Percentiles rank a stretch among this genome's conserved stretches.
These are phyloP conservation scores for Disparrhopalites patrizii DNA, from an alignment of 2,888 invertebrate genomes.

Conservation along the genomic window DNA sequence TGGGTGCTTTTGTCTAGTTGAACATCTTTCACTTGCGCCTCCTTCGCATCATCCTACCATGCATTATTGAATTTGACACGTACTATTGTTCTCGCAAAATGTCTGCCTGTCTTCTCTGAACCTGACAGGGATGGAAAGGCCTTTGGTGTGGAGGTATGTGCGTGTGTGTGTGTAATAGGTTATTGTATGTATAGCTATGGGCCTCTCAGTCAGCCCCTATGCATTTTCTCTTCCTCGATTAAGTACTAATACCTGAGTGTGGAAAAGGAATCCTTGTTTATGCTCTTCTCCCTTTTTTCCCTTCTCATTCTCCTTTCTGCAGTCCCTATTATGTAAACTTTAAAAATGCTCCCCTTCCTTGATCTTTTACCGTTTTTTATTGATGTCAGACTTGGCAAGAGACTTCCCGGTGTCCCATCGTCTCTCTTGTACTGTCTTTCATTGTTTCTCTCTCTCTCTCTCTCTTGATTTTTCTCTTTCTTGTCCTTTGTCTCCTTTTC, in stretches of 20 bases:
- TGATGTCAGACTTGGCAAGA: background rate
- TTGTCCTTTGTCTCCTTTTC: background rate
- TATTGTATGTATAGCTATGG: too few species aligned
- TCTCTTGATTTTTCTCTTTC: too few species aligned
- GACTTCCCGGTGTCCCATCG: too few species aligned
- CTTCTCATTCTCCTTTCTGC: too few species aligned
- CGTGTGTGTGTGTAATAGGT: too few species aligned
- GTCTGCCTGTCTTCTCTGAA: slow-evolving; percentile 18
- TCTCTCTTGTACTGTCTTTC: too few species aligned
- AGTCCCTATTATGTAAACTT: too few species aligned
- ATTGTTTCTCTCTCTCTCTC: background rate
- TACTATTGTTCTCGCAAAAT: slow-evolving; percentile 32
- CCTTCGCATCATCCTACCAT: slow-evolving; percentile 20
- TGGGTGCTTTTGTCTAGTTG: slow-evolving; percentile 24
- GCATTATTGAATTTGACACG: slow-evolving; percentile 33
- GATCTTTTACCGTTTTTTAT: background rate
- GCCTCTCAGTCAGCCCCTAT: too few species aligned
- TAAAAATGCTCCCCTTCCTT: too few species aligned
- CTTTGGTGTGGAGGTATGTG: background rate
- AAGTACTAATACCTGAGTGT: slow-evolving; percentile 2
- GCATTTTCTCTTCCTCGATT: background rate
- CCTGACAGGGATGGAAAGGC: slow-evolving; percentile 17
- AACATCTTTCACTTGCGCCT: slow-evolving; percentile 19
- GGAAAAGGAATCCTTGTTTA: too few species aligned
- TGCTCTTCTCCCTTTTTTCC: background rate